phyloP scores from a whole-genome alignment of 2,113 vertebrate species.

The Circaetus cinerascens region DNA sequence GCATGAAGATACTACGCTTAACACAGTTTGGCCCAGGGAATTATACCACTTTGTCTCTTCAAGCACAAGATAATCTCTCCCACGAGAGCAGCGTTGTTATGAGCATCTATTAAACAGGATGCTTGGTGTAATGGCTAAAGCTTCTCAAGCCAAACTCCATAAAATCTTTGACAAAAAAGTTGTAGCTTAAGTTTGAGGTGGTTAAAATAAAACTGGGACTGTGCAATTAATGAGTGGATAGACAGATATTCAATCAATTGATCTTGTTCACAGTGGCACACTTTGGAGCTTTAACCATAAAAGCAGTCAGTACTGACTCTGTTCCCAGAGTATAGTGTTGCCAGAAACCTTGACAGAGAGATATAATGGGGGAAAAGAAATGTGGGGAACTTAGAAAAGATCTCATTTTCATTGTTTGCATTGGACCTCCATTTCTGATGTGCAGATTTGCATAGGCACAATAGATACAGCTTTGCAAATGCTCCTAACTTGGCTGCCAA shows the following conservation, averaged over 20 bases:
- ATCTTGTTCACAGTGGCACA: not conserved
- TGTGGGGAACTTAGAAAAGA: not conserved
- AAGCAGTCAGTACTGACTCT: not conserved
- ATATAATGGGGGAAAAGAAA: not conserved
- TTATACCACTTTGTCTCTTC: not conserved
- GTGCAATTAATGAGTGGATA: not conserved
- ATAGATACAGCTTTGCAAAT: not conserved
- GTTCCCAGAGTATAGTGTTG: not conserved
- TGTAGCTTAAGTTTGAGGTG: not conserved
- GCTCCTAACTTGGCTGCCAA: not conserved
- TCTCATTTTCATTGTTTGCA: not conserved
- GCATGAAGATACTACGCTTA: not conserved
- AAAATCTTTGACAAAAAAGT: not conserved
- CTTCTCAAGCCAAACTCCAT: not conserved
- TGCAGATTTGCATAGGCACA: not conserved
- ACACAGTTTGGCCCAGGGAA: not conserved
- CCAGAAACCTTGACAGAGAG: not conserved
- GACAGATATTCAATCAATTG: not conserved
- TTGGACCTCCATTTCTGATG: not conserved
- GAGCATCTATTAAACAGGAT: not conserved
- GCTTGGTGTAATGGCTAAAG: not conserved
- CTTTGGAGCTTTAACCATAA: not conserved
- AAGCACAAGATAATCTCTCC: not conserved
- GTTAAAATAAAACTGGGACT: not conserved
- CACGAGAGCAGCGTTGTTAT: not conserved